These are phyloP conservation scores for Emydura subglobosa DNA, from an alignment of 2,113 vertebrate genomes.

Conservation along the genomic window DNA sequence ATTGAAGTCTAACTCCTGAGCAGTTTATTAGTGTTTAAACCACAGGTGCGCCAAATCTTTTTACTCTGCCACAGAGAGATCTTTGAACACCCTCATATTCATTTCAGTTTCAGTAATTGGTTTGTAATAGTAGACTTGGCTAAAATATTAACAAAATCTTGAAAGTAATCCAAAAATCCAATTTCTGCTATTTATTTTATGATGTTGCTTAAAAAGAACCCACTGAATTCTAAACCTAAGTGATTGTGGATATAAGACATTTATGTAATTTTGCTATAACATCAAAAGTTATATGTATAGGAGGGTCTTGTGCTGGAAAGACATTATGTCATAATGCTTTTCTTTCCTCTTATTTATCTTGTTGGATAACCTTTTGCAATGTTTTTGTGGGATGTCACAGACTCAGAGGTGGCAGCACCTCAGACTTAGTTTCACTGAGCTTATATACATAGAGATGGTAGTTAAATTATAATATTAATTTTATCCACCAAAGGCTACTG, in stretches of 20 bases:
- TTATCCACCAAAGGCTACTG: not conserved
- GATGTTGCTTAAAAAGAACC: not conserved
- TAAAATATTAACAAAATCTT: constrained; percentile 15
- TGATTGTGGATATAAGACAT: not conserved
- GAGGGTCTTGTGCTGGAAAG: not conserved
- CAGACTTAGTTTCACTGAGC: not conserved
- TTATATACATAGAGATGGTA: not conserved
- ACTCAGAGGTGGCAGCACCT: not conserved
- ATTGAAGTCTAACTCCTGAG: constrained; percentile 32
- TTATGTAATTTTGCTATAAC: not conserved
- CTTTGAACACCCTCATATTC: constrained; percentile 29
- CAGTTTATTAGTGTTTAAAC: constrained; percentile 42
- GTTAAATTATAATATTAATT: not conserved
- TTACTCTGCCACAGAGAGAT: constrained; percentile 33
- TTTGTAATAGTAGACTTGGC: constrained; percentile 40
- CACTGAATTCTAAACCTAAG: not conserved
- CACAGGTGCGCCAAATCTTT: constrained; percentile 48
- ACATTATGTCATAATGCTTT: not conserved
- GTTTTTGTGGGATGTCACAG: not conserved
- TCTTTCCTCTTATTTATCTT: not conserved
- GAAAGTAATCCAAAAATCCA: not conserved
- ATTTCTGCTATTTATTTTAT: not conserved
- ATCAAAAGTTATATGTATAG: not conserved
- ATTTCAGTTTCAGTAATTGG: constrained; percentile 45
- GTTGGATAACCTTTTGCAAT: not conserved